Evolutionary conservation across 2,888 invertebrate species (phyloP).

Genomic region (Pimpla rufipes): DNA sequence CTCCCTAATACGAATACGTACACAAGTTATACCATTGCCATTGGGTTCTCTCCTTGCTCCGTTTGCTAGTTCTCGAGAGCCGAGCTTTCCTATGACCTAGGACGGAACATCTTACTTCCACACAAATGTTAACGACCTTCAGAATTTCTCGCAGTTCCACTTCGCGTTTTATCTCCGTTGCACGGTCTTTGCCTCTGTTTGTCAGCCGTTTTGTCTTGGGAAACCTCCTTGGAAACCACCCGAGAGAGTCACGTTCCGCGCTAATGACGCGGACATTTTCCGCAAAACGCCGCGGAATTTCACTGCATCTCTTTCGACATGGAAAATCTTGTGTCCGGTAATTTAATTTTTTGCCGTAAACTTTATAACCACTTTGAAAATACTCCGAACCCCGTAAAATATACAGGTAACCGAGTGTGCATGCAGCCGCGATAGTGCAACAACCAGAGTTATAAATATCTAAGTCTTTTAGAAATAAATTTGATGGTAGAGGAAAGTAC

Average conservation of each 20-base stretch:
- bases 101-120: conserved; percentile 50
- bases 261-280: no score
- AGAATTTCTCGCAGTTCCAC: conserved; percentile 55
- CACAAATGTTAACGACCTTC: conserved; percentile 62
- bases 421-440: no score
- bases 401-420: no score
- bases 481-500: no score
- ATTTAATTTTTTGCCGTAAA: no score
- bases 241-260: neutral
- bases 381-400: no score
- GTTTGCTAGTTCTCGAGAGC: conserved; percentile 23
- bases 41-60: conserved; percentile 48
- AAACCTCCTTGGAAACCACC: neutral
- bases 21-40: conserved; percentile 41
- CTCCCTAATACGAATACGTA: conserved; percentile 56
- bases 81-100: conserved; percentile 39
- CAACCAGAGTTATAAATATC: no score
- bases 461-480: no score
- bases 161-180: conserved; percentile 34
- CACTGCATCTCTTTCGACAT: no score
- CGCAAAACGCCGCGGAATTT: no score
- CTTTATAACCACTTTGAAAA: no score
- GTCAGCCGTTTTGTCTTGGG: neutral
- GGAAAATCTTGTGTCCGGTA: no score
- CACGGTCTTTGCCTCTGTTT: neutral